Evolutionary conservation across 2,113 vertebrate species (phyloP), one percentile per base, ranked within the genome.

Genomic region (Odocoileus hemionus): DNA sequence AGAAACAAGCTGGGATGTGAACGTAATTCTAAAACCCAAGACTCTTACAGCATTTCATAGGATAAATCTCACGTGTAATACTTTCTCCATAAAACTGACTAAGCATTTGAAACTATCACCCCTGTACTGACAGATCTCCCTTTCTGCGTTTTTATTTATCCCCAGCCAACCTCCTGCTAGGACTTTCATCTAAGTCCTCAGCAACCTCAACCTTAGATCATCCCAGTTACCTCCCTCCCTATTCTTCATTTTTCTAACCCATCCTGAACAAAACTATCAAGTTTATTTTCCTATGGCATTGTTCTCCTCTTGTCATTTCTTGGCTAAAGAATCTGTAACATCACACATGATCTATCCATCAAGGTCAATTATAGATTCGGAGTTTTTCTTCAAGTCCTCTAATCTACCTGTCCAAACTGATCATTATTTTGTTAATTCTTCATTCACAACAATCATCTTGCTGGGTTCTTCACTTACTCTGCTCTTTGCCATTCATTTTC

Each of bases 351-450:
- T 47, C 33, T 74, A 74, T 50, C 28, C 39, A n/a, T 76, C 58
- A 93, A 96, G 12, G 26, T 67, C 61, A 85, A 87, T 33, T 57
- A 76, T n/a, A 83, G 14, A 82, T 67, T 94, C 10, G 19, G 70
- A 58, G 25, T 55, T 86, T 93, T 58, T 84, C 85, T 95, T 96
- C 43, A 82, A 74, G 21, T 78, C 3, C 7, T 50, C 25, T 21
- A 58, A 83, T 52, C 4, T 33, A 55, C 14, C 45, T 79, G 5
- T 58, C 60, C 28, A 30, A 90, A 93, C 21, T 23, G 4, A 43
- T n/a, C 11, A 33, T n/a, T 86, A 87, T 67, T 93, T 89, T 60
- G 60, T 78, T 43, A 79, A 84, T 67, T 45, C 25, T 76, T 86
- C n/a, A 47, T 25, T 50, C 8, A 45, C 43, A 95, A 26, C 10